Conservation (phyloP, 1,140 invertebrate species). For the Capitella teleta region DNA sequence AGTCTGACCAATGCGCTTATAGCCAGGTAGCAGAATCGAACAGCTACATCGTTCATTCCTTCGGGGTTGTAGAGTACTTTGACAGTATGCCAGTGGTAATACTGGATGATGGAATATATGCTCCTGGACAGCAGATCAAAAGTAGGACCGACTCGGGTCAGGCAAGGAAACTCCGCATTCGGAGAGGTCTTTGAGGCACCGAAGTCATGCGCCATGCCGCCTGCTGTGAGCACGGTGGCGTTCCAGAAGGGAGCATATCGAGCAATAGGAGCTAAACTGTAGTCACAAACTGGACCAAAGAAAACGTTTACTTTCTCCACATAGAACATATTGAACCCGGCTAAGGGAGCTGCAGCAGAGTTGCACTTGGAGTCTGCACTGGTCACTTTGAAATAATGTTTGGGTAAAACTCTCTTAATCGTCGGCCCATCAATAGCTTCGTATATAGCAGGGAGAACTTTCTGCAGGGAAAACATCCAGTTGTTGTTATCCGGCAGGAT, state of each 20-base stretch:
- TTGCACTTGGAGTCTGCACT: constrained; percentile 66
- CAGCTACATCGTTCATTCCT: constrained; percentile 45
- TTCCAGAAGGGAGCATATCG: constrained; percentile 74
- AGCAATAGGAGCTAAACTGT: constrained; percentile 79
- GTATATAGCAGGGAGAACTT: constrained; percentile 61
- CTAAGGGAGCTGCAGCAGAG: constrained; percentile 52
- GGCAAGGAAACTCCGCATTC: constrained; percentile 51
- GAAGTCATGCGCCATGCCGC: constrained; percentile 72
- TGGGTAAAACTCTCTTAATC: constrained; percentile 50
- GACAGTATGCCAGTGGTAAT: constrained; percentile 55
- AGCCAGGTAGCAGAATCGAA: constrained; percentile 43
- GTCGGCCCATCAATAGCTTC: constrained; percentile 51
- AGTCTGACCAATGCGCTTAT: constrained; percentile 18
- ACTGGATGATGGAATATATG: constrained; percentile 49
- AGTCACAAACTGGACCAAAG: constrained; percentile 82
- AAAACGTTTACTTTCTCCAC: constrained; percentile 56
- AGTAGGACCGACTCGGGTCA: constrained; percentile 70
- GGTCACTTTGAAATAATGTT: constrained; percentile 15
- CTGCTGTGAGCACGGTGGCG: constrained; percentile 77
- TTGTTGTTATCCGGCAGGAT: constrained; percentile 54
- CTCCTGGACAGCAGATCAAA: constrained; percentile 49
- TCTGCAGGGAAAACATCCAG: constrained; percentile 55
- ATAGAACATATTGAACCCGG: constrained; percentile 24
- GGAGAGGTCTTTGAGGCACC: constrained; percentile 25
- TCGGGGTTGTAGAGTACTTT: constrained; percentile 59